These are phyloP conservation scores for Lissonota sp. DNA, from an alignment of 2,888 invertebrate genomes.

Conservation along the genomic window DNA sequence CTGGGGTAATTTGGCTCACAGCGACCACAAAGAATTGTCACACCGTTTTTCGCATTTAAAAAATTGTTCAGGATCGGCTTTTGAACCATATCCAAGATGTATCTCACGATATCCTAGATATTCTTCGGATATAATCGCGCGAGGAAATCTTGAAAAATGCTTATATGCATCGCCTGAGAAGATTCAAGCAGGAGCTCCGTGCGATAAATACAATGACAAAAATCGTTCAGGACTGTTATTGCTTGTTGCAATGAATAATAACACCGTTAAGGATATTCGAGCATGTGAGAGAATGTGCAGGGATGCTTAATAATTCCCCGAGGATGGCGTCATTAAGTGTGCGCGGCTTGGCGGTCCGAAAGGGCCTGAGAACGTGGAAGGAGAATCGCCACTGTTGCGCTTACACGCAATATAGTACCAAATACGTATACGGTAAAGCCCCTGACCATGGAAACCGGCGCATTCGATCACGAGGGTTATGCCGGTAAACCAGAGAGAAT, in stretches of 20 bases:
- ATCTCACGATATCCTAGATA: too few species aligned
- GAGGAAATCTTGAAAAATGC: too few species aligned
- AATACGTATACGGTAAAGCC: conserved; percentile 25
- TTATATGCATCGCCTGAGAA: too few species aligned
- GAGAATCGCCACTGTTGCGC: neutral
- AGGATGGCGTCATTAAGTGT: conserved; percentile 74
- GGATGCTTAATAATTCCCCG: conserved; percentile 75
- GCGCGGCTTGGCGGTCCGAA: conserved; percentile 50
- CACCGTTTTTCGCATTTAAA: too few species aligned
- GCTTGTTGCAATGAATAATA: conserved; percentile 75
- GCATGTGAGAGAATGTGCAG: conserved; percentile 72
- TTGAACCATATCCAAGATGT: too few species aligned
- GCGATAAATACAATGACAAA: conserved; percentile 34
- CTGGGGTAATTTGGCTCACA: too few species aligned
- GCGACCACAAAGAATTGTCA: too few species aligned
- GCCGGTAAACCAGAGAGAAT: conserved; percentile 8
- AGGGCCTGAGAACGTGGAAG: conserved; percentile 46
- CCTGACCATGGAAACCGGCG: neutral
- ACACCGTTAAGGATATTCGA: conserved; percentile 74
- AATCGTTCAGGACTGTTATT: conserved; percentile 72
- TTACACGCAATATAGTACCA: conserved; percentile 4
- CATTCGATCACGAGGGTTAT: conserved; percentile 29
- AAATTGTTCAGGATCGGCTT: too few species aligned
- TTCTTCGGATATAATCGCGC: too few species aligned
- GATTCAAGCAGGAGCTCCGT: too few species aligned